Evolutionary conservation across 2,888 invertebrate genomes (phyloP), one percentile per base, ranked within the genome.

Genomic region (Parochlus steinenii): DNA sequence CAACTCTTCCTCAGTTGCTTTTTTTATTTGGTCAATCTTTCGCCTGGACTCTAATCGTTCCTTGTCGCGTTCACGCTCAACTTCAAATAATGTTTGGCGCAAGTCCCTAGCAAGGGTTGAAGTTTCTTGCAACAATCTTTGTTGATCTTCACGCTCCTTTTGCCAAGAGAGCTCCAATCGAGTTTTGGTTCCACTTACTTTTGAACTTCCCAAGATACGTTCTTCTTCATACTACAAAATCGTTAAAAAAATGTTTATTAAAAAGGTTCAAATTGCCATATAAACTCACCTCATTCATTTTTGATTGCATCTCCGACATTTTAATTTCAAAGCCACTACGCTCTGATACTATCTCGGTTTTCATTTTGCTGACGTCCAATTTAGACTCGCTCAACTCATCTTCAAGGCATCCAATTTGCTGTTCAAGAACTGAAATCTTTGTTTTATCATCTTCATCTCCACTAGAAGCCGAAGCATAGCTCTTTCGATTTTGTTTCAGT

Each of bases 161-260:
- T 87, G 87, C 90, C 90, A 90, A 1, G 87, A 85, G 11, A 90
- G 62, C 53, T 90, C 89, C 69, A 90, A 74, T 34, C 82, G 73
- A 2, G 89, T 83, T 48, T 81, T 77, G 45, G 83, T 63, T 4
- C 87, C 89, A 1, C 83, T 80, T 42, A 86, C 77, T 50, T 86
- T 79, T 2, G 83, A 79, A 17, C 80, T 78, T 11, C 75, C 74
- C 18, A 90, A 62, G 34, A 87, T 66, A 27, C 83, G 70, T 43
- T 87, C 87, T 57, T 90, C 90, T 56, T 90, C 89, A 48, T 86
- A 69, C 73, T 78, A 47, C 10, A 50, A 52, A 34, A 25, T 31
- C n/a, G n/a, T n/a, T n/a, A n/a, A n/a, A n/a, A n/a, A n/a, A n/a
- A 27, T 32, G 22, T 27, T 19, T 33, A n/a, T 38, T 4, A 31